Evolutionary conservation across 2,888 invertebrate genomes (phyloP), one percentile per base, ranked within the genome.

Genomic region (Serrognathus titanus): DNA sequence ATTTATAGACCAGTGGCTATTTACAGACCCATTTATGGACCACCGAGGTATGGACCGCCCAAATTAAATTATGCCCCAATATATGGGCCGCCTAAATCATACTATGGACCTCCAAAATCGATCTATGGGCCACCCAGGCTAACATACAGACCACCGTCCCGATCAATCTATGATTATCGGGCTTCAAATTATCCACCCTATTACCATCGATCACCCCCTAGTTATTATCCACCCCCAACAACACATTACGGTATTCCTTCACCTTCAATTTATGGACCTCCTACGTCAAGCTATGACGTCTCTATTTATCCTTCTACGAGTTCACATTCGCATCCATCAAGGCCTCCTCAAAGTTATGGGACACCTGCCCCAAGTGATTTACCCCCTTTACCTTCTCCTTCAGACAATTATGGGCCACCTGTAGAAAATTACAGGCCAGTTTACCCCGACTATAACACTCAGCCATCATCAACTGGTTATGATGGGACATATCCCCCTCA

Each of bases 1-100:
- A 37, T 40, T n/a, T 47, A 41, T 43, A 40, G 24, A 31, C 48
- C 51, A 10, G 16, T 20, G 38, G 31, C 11, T 35, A 48, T 50
- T 12, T 36, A 43, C 36, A 66, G 64, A 57, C 68, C 67, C 13
- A 52, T 63, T 12, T 70, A 70, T 47, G 69, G 70, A n/a, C 67
- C 70, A 24, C 70, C 64, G 5, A 63, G 55, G 52, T 66, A 67
- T 51, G 66, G 66, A 3, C 62, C 66, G 5, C 67, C 69, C n/a
- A 65, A 60, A 51, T 59, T 65, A n/a, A 62, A 60, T 24, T 69
- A 68, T 51, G 67, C 66, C 2, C 64, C 49, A 5, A 35, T 40
- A 37, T 45, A 47, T 40, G 48, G 40, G 4, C 47, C 47, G 2
- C 13, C 41, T 7, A 40, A 16, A n/a, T 24, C 43, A n/a, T 13